phyloP scores from a whole-genome alignment of 2,113 vertebrate genomes.

The Gymnobelideus leadbeateri region DNA sequence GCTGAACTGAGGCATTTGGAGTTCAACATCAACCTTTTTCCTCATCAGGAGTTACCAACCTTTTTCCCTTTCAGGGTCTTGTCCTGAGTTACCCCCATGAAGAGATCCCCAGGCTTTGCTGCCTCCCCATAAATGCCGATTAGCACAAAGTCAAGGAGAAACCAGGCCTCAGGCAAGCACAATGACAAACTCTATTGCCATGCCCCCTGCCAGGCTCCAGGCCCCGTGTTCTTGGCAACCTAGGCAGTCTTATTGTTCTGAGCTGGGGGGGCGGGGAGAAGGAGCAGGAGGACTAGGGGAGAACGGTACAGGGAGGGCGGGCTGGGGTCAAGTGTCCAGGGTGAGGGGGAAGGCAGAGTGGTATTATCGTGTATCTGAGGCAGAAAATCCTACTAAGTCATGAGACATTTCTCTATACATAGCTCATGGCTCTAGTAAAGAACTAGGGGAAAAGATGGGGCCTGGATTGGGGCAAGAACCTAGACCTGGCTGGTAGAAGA shows the following conservation, averaged over 20 bases:
- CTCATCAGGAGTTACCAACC: not conserved
- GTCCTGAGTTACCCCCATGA: not conserved
- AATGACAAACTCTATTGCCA: not conserved
- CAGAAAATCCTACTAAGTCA: constrained; percentile 10
- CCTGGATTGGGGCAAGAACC: not conserved
- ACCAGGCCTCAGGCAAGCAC: not conserved
- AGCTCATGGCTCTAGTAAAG: not conserved
- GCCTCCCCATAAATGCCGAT: not conserved
- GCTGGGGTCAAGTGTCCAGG: not conserved
- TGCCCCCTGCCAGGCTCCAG: not conserved
- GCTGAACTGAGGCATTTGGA: not conserved
- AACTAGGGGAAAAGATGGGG: not conserved
- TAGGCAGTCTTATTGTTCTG: not conserved
- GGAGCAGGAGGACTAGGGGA: not conserved
- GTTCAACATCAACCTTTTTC: not conserved
- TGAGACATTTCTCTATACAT: not conserved
- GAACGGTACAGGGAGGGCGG: not conserved
- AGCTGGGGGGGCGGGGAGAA: not conserved
- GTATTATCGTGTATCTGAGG: not conserved
- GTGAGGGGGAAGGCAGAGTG: not conserved
- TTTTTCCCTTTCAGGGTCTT: not conserved
- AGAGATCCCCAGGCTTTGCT: no score
- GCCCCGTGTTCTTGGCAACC: not conserved
- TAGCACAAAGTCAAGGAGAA: not conserved
- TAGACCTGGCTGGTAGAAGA: not conserved